Percentiles rank a stretch among this genome's conserved stretches.
These are phyloP conservation scores for Piezodorus guildinii DNA, from an alignment of 1,140 invertebrate genomes.

Conservation along the genomic window DNA sequence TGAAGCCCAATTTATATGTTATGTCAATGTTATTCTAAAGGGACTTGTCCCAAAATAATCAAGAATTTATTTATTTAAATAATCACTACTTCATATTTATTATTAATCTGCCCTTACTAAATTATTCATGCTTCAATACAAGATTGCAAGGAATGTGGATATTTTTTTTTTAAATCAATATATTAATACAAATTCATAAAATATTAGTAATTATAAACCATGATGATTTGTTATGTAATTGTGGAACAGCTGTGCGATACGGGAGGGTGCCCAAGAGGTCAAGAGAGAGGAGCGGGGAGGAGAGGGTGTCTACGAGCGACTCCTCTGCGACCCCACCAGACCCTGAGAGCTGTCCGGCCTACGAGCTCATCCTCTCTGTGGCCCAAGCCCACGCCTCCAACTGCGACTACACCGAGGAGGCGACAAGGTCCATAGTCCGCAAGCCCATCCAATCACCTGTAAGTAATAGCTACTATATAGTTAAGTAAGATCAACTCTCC, in stretches of 20 bases:
- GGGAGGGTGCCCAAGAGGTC: slow-evolving; percentile 89
- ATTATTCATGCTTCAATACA: too few species aligned
- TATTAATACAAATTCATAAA: too few species aligned
- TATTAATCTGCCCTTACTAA: too few species aligned
- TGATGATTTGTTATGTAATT: neutral
- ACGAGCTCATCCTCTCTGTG: slow-evolving; percentile 77
- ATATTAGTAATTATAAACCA: too few species aligned
- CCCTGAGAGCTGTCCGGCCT: slow-evolving; percentile 40
- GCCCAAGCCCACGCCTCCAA: slow-evolving; percentile 81
- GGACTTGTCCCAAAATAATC: too few species aligned
- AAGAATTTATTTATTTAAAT: too few species aligned
- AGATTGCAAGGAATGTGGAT: too few species aligned
- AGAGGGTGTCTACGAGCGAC: slow-evolving; percentile 33
- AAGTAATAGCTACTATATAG: slow-evolving; percentile 30
- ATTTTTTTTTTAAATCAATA: too few species aligned
- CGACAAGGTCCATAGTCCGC: slow-evolving; percentile 52
- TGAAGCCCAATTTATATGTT: too few species aligned
- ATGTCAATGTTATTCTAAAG: too few species aligned
- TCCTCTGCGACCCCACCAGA: slow-evolving; percentile 29
- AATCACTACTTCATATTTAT: too few species aligned
- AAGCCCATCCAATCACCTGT: slow-evolving; percentile 61
- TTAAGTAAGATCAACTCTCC: too few species aligned
- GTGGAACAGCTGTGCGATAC: slow-evolving; percentile 77
- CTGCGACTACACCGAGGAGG: slow-evolving; percentile 83
- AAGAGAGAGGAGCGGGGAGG: slow-evolving; percentile 46